phyloP scores from a whole-genome alignment of 2,888 invertebrate species.

The Ennomos erosarius region DNA sequence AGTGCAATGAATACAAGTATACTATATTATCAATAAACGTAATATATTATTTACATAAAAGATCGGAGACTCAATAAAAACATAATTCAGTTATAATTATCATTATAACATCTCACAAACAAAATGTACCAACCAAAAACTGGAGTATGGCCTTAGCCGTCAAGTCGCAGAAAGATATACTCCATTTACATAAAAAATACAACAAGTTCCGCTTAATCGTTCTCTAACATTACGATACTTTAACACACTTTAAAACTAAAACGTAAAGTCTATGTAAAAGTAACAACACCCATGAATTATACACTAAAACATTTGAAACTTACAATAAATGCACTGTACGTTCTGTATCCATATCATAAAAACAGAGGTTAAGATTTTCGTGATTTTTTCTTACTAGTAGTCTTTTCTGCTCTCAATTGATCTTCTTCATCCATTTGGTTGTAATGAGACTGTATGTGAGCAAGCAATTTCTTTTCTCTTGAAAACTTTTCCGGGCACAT shows the following conservation, averaged over 20 bases:
- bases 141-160: too few relatives aligned
- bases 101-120: too few relatives aligned
- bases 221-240: too few relatives aligned
- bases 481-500: slow-evolving; percentile 72
- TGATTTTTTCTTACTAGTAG: slow-evolving; percentile 42
- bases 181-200: too few relatives aligned
- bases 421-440: slow-evolving; percentile 73
- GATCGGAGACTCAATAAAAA: too few relatives aligned
- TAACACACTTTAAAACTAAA: background rate
- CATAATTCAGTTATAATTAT: too few relatives aligned
- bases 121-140: too few relatives aligned
- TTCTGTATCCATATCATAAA: background rate
- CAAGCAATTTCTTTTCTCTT: slow-evolving; percentile 73
- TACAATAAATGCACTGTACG: slow-evolving; percentile 30
- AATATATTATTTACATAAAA: too few relatives aligned
- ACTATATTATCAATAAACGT: too few relatives aligned
- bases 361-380: slow-evolving; percentile 42
- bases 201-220: too few relatives aligned
- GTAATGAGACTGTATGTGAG: slow-evolving; percentile 76
- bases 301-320: slow-evolving; percentile 8
- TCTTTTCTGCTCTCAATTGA: slow-evolving; percentile 49
- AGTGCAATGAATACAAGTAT: too few relatives aligned
- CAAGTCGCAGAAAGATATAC: too few relatives aligned
- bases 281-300: background rate
- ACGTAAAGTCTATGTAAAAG: background rate